Base-by-base conservation (phyloP, 2,113 vertebrate species). In the Passerina amoena region DNA sequence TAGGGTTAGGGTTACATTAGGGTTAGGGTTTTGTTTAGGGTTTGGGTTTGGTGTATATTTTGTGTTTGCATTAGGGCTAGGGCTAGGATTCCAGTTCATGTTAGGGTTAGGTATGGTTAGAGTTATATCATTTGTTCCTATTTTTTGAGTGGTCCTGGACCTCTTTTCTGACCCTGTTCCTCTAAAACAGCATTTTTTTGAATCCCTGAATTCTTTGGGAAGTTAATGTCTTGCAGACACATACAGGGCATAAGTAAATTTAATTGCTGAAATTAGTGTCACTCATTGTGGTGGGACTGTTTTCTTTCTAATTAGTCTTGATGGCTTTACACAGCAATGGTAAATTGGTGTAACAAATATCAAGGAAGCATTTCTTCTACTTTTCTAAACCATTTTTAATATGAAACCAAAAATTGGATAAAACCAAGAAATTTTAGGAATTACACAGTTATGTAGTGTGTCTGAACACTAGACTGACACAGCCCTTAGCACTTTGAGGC, bases 131-230 rank as follows among this genome's bases (percentile, higher is more conserved):
- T 11, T 18, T 53, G 48, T 22, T 44, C 37, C 24, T 27, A 24
- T 11, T 44, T 44, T 15, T 2, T 22, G 15, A 33, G 21, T 6
- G 6, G 9, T 35, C 79, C 21, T 8, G 5, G 9, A 17, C 8
- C 14, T 64, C n/a, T 69, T 50, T 30, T 27, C 30, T 61, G 33
- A 12, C 23, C n/a, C 15, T 0, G 0, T 30, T 33, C n/a, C 64
- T 87, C 78, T 38, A 66, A 31, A 82, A 25, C 22, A 64, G 2
- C 3, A 4, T n/a, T 82, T 80, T 3, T 50, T 50, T 50, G 8
- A 50, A 27, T 50, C 14, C 3, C 30, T 69, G 47, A 38, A 54
- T 16, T 37, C 21, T 48, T n/a, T 71, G 61, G 47, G 33, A 57
- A 64, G 20, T 22, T 27, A 65, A 65, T 25, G 22, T n/a, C 31